Evolutionary conservation across 2,797 vertebrate species (phyloP).

Genomic region (Semaprochilodus insignis): DNA sequence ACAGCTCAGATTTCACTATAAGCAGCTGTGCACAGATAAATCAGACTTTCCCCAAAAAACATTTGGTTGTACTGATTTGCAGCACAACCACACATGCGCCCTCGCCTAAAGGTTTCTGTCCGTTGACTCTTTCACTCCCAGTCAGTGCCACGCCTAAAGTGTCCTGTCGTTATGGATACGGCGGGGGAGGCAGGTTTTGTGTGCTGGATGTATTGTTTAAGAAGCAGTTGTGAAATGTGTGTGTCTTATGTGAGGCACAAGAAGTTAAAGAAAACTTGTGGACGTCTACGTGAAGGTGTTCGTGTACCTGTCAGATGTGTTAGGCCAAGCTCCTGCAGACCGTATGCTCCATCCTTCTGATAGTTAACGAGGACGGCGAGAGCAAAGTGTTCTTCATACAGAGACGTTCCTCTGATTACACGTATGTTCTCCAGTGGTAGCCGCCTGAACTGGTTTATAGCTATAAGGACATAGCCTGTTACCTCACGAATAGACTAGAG

Average conservation of each 20-base stretch:
- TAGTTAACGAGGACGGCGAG: conserved; percentile 94
- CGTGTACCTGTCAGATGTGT: conserved; percentile 91
- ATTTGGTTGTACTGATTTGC: conserved; percentile 28
- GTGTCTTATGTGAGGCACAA: background rate
- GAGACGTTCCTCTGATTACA: conserved; percentile 91
- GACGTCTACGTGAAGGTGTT: conserved; percentile 16
- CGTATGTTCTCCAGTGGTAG: conserved; percentile 93
- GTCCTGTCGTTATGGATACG: conserved; percentile 10
- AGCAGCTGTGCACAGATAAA: conserved; percentile 1
- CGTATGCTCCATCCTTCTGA: conserved; percentile 89
- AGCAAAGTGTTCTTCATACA: conserved; percentile 89
- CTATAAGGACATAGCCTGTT: conserved; percentile 93
- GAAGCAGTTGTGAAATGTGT: conserved; percentile 8
- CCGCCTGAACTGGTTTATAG: conserved; percentile 90
- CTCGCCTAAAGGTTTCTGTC: conserved; percentile 8
- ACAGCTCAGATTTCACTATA: conserved; percentile 27
- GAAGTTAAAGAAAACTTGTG: background rate
- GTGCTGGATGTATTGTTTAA: background rate
- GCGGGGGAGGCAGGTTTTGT: background rate
- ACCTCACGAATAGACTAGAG: conserved; percentile 95
- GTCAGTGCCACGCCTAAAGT: conserved; percentile 28
- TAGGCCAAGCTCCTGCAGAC: conserved; percentile 92
- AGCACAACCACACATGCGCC: background rate
- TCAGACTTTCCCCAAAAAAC: background rate
- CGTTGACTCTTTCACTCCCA: background rate